phyloP scores from a whole-genome alignment of 2,888 invertebrate genomes.

The Trissoscelio sp. region DNA sequence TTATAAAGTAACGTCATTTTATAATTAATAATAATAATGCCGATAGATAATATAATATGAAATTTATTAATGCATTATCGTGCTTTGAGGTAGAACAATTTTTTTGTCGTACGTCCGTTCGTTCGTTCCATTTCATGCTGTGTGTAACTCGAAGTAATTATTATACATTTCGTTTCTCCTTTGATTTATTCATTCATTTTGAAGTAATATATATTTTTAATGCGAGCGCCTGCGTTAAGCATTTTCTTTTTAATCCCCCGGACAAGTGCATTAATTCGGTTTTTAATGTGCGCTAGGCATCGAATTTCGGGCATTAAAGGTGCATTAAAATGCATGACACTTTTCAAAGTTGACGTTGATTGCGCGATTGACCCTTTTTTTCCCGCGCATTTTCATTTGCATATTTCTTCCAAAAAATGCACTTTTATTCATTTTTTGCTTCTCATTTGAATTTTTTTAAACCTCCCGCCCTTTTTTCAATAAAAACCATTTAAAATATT shows the following conservation, averaged over 20 bases:
- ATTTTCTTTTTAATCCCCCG: conserved; percentile 38
- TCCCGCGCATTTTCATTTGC: neutral
- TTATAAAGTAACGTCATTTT: conserved; percentile 51
- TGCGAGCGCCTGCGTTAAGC: conserved; percentile 47
- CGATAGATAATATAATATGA: conserved; percentile 47
- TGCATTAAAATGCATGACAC: conserved; percentile 53
- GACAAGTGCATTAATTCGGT: conserved; percentile 57
- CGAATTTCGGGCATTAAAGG: conserved; percentile 45
- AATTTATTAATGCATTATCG: conserved; percentile 58
- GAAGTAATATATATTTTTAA: conserved; percentile 57
- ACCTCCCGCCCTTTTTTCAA: too few species aligned
- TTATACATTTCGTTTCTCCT: conserved; percentile 60
- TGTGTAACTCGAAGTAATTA: conserved; percentile 59
- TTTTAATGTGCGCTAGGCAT: conserved; percentile 31
- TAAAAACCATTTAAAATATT: too few species aligned
- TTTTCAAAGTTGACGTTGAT: conserved; percentile 21
- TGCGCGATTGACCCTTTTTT: conserved; percentile 12
- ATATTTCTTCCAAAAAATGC: neutral
- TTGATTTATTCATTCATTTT: conserved; percentile 61
- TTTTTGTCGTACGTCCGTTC: conserved; percentile 37
- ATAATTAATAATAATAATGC: conserved; percentile 57
- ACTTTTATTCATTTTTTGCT: neutral
- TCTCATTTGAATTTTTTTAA: too few species aligned
- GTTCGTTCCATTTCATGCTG: conserved; percentile 47
- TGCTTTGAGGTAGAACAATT: conserved; percentile 52